Base-by-base conservation (phyloP, 2,113 vertebrate species). In the Myiopsitta monachus region DNA sequence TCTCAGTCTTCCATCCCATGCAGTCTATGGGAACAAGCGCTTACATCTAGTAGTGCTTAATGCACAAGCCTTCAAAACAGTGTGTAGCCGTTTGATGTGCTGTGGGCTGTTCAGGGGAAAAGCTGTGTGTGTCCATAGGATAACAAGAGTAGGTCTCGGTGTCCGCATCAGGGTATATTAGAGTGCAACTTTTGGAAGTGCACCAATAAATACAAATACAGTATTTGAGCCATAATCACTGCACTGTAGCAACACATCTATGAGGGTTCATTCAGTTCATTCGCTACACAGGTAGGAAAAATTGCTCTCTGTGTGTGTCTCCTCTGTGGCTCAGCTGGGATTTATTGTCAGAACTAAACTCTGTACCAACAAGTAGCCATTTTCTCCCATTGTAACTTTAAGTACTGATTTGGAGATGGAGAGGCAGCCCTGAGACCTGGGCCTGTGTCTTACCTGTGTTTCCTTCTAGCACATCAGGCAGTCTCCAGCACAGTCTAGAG, bases 281-380 rank as follows among this genome's bases (percentile, higher is more conserved):
- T 93, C 62, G 39, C 69, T 36, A 19, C 44, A 18, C 73, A 82
- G 83, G 90, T 95, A 81, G 94, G 94, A 88, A 66, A 95, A 96
- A 94, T 73, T 88, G 73, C 47, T 91, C 33, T 86, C 80, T 81
- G 88, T 44, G 5, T 78, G 86, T 41, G 33, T 75, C 61, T 96
- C 68, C 73, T 94, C 80, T 69, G 3, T 79, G 77, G 41, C 88
- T 88, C 86, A 81, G 86, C 90, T 87, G 77, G 92, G 69, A 87
- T 89, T 90, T 94, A 41, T 92, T 96, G 95, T 90, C 80, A 44
- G 72, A 93, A 66, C 51, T 47, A 78, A 93, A 96, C 94, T 93
- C 64, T 76, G 28, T 87, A 78, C 57, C 63, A 57, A 68, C 55
- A 72, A 78, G 38, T 69, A 88, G 73, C 80, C 80, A 66, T 94